These are phyloP conservation scores for Dynastes grantii DNA, from an alignment of 2,888 invertebrate species.

Conservation along the genomic window DNA sequence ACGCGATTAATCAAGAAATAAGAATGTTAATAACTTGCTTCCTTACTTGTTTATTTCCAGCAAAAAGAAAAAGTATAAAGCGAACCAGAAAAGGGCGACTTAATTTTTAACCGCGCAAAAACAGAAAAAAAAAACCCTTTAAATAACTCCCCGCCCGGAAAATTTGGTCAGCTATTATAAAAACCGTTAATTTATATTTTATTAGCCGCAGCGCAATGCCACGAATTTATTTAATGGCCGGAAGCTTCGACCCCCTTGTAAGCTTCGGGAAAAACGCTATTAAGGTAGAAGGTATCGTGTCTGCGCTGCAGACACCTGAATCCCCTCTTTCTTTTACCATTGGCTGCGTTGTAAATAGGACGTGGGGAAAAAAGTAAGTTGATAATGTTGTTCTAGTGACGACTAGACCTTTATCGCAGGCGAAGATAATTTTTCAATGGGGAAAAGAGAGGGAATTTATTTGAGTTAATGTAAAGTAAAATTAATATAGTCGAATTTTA, in stretches of 20 bases:
- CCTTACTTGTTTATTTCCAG: no score
- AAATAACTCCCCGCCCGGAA: no score
- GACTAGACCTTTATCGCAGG: background rate
- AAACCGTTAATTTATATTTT: constrained; percentile 31
- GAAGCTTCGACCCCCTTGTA: constrained; percentile 2
- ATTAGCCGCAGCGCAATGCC: background rate
- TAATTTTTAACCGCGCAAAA: background rate
- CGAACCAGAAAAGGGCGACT: background rate
- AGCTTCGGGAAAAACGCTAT: constrained; percentile 8
- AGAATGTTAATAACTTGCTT: no score
- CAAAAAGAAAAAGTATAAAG: no score
- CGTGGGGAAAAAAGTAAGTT: background rate
- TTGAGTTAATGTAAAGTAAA: no score
- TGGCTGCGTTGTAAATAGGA: background rate
- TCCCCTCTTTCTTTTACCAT: no score
- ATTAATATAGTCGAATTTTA: no score
- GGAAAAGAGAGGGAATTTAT: no score
- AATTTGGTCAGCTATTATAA: constrained; percentile 15
- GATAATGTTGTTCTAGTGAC: background rate
- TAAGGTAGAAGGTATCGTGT: constrained; percentile 12
- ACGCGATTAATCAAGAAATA: no score
- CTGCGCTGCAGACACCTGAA: constrained; percentile 8
- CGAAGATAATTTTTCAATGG: constrained; percentile 3
- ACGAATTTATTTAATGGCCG: constrained; percentile 16
- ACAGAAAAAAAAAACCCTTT: background rate